Conservation (phyloP, 2,888 invertebrate species). For the Melolontha melolontha region DNA sequence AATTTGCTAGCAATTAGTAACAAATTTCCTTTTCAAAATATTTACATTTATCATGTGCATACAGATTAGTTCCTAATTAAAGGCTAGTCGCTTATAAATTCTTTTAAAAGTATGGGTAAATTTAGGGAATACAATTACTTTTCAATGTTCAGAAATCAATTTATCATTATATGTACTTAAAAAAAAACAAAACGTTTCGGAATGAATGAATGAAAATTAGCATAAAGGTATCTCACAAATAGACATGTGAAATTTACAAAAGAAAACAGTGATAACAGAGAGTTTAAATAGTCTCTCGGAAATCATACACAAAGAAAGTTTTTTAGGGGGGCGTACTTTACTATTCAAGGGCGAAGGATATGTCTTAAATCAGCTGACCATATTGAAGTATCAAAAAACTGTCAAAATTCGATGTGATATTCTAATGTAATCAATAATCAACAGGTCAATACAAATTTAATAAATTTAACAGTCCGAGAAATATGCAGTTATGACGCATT, state of each 20-base stretch:
- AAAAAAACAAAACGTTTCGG: too few relatives aligned
- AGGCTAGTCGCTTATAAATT: too few relatives aligned
- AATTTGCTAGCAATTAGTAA: too few relatives aligned
- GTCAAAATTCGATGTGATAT: slow-evolving; percentile 27
- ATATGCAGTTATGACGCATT: slow-evolving; percentile 61
- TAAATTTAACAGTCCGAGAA: slow-evolving; percentile 45
- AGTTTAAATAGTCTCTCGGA: slow-evolving; percentile 1
- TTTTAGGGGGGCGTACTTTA: slow-evolving; percentile 49
- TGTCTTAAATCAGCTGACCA: slow-evolving; percentile 50
- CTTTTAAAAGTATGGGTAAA: too few relatives aligned
- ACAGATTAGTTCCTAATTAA: too few relatives aligned
- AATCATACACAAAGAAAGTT: slow-evolving; percentile 40
- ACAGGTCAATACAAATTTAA: slow-evolving; percentile 47
- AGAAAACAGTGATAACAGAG: too few relatives aligned
- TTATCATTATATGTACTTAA: too few relatives aligned
- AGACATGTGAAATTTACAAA: slow-evolving; percentile 2
- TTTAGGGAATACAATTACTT: too few relatives aligned
- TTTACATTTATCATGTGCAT: too few relatives aligned
- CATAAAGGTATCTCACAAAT: background rate
- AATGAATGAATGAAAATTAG: too few relatives aligned
- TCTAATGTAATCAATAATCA: slow-evolving; percentile 42
- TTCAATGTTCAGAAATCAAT: too few relatives aligned
- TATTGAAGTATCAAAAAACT: slow-evolving; percentile 37
- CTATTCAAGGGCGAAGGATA: slow-evolving; percentile 51
- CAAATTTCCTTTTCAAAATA: too few relatives aligned